phyloP scores from a whole-genome alignment of 2,113 vertebrate species.

The Forbesichthys papilliferus region DNA sequence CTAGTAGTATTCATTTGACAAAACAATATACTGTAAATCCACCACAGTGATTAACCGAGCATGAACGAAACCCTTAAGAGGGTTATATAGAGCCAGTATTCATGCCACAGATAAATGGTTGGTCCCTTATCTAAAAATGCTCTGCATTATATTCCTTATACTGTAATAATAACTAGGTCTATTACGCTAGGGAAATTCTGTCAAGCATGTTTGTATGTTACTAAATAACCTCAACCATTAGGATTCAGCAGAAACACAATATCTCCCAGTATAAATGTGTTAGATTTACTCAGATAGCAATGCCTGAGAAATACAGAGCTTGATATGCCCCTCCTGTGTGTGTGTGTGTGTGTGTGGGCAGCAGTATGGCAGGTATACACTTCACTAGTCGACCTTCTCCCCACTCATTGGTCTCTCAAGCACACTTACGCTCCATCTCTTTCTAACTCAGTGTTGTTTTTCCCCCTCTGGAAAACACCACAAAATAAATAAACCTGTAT shows the following conservation, averaged over 20 bases:
- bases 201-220: too few relatives aligned
- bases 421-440: constrained; percentile 28
- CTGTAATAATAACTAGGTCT: too few relatives aligned
- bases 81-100: background rate
- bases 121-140: background rate
- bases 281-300: constrained; percentile 46
- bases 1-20: constrained; percentile 7
- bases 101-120: background rate
- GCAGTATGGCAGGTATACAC: constrained; percentile 40
- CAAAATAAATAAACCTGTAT: background rate
- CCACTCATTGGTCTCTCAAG: constrained; percentile 32
- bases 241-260: background rate
- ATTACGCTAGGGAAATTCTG: too few relatives aligned
- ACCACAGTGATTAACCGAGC: constrained; percentile 4
- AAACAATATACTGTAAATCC: background rate
- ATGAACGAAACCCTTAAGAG: background rate
- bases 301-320: constrained; percentile 41
- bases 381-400: constrained; percentile 35
- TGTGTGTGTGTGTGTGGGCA: constrained; percentile 46
- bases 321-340: constrained; percentile 36
- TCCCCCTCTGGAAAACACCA: background rate
- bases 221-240: background rate
- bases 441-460: constrained; percentile 4
- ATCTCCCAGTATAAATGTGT: constrained; percentile 17
- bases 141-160: background rate